phyloP scores from a whole-genome alignment of 2,113 vertebrate species.

The Atractosteus spatula region DNA sequence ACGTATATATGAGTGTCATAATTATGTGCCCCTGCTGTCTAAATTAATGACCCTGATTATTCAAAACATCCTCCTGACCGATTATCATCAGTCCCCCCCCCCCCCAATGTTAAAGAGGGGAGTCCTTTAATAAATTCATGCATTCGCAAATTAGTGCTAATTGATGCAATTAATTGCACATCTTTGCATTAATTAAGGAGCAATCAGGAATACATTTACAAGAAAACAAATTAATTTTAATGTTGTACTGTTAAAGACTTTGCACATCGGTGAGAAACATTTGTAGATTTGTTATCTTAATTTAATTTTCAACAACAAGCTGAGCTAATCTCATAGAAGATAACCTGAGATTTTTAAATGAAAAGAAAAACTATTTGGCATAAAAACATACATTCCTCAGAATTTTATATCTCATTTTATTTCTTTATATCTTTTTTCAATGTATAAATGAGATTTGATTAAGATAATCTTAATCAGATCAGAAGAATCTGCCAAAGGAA shows the following conservation, averaged over 20 bases:
- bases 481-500: background rate
- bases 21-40: conserved; percentile 14
- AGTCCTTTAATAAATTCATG: conserved; percentile 20
- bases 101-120: conserved; percentile 11
- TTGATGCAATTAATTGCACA: conserved; percentile 23
- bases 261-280: no score
- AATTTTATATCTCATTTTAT: background rate
- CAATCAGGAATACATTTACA: conserved; percentile 11
- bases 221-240: background rate
- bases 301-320: no score
- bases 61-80: conserved; percentile 2
- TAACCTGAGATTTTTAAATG: no score
- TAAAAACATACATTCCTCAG: background rate
- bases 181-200: conserved; percentile 18
- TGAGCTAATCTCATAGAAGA: no score
- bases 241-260: no score
- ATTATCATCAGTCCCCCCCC: conserved; percentile 2
- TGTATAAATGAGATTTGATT: conserved; percentile 6
- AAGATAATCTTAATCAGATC: conserved; percentile 8
- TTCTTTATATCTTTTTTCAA: background rate
- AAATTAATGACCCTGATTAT: conserved; percentile 24
- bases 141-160: conserved; percentile 16
- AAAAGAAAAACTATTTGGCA: no score
- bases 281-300: no score
- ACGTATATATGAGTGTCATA: conserved; percentile 4